These are phyloP conservation scores for Parthenolecanium corni DNA, from an alignment of 2,888 invertebrate species.

Conservation along the genomic window DNA sequence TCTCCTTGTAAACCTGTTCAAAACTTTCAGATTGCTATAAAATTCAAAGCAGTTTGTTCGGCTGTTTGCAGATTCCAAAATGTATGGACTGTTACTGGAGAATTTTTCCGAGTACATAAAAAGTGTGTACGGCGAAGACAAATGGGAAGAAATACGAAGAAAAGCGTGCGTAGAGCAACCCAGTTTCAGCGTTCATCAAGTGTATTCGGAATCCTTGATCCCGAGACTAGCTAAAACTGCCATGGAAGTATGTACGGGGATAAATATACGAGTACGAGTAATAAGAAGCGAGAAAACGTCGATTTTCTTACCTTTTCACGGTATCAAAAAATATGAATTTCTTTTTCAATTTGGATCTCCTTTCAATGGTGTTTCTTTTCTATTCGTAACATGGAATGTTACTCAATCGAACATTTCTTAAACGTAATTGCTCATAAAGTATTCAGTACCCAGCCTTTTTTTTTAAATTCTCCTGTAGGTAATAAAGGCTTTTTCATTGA, in stretches of 20 bases:
- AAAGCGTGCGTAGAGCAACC: constrained; percentile 78
- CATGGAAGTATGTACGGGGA: constrained; percentile 52
- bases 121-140: constrained; percentile 83
- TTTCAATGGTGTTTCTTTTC: not conserved
- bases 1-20: too few relatives aligned
- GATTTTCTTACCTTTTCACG: not conserved
- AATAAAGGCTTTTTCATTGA: too few relatives aligned
- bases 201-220: constrained; percentile 82
- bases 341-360: not conserved
- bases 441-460: too few relatives aligned
- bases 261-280: not conserved
- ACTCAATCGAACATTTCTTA: not conserved
- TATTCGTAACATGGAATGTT: not conserved
- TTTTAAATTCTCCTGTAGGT: too few relatives aligned
- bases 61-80: constrained; percentile 38
- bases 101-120: constrained; percentile 87
- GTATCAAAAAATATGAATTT: too few relatives aligned
- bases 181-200: constrained; percentile 80
- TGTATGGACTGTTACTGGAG: constrained; percentile 94
- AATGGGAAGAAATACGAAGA: constrained; percentile 82
- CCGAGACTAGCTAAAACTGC: constrained; percentile 74
- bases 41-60: too few relatives aligned
- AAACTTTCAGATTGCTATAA: too few relatives aligned
- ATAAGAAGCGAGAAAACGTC: not conserved
- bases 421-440: not conserved